These are phyloP conservation scores for Spisula subtruncata DNA, from an alignment of 2,888 invertebrate genomes.

Conservation along the genomic window DNA sequence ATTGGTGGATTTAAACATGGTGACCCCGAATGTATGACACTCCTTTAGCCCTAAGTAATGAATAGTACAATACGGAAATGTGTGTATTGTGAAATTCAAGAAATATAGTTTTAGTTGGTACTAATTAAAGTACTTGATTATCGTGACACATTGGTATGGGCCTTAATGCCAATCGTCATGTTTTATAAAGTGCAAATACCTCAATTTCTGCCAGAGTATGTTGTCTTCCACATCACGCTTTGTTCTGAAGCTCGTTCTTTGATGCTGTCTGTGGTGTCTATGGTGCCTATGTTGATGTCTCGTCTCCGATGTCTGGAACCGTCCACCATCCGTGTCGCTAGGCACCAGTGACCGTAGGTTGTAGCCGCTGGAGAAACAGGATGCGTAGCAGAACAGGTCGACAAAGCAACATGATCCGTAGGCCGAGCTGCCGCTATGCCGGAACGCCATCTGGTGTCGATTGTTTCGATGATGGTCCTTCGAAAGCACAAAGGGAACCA, in stretches of 20 bases:
- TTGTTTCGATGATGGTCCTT: conserved; percentile 4
- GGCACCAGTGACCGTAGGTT: conserved; percentile 32
- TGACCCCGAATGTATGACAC: no score
- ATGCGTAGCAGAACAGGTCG: conserved; percentile 46
- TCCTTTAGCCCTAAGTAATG: no score
- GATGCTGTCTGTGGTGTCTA: conserved; percentile 29
- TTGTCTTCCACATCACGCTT: conserved; percentile 30
- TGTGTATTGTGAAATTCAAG: no score
- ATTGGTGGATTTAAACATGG: no score
- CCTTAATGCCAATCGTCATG: not conserved
- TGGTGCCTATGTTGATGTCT: conserved; percentile 6
- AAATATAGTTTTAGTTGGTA: no score
- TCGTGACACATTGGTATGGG: no score
- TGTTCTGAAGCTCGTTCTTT: not conserved
- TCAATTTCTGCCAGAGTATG: conserved; percentile 47
- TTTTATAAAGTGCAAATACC: conserved; percentile 37
- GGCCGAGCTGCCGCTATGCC: conserved; percentile 13
- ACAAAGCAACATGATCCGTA: conserved; percentile 51
- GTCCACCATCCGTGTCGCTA: not conserved
- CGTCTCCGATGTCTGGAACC: conserved; percentile 35
- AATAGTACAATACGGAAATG: no score
- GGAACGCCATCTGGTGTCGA: conserved; percentile 37
- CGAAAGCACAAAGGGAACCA: conserved; percentile 17
- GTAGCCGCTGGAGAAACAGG: conserved; percentile 25
- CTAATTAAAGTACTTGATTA: no score